Evolutionary conservation across 2,888 invertebrate genomes (phyloP), one percentile per base, ranked within the genome.

Genomic region (Drosophila kambysellisi): DNA sequence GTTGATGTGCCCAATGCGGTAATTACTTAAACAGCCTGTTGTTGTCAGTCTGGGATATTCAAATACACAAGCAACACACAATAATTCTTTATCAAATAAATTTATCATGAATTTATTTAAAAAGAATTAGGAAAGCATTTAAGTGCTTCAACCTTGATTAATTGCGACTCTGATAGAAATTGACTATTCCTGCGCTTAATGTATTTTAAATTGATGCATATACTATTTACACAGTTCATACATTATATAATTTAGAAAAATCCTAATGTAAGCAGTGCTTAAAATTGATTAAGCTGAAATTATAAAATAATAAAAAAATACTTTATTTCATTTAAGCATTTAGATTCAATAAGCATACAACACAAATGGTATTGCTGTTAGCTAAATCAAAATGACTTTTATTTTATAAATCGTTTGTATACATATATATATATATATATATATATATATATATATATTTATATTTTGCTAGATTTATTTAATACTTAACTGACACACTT

Each of bases 11-110:
- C 5, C 39, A 30, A 37, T 53, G 32, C 17, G 29, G 41, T 60
- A 63, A 75, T 76, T 70, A 68, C 43, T 46, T 12, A 37, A 35
- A 37, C 32, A 65, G 32, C 17, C 30, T 32, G 30, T 29, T 25
- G 25, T 32, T 12, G 25, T 39, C 29, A 58, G 57, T 20, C 33
- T 17, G 33, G 30, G 2, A 39, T 41, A 62, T 52, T 9, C 11
- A 52, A 60, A 57, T 17, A 48, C 1, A 1, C 8, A 33, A 8
- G 8, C 3, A 20, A 51, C 25, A 29, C n/a, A 33, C 15, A 35
- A 12, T 48, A 20, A 30, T 37, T 3, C 4, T 12, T 33, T 25
- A 30, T 50, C 20, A 11, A 20, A 12, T 15, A 25, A 25, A 25
- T 20, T 12, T 46, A 12, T 12, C 12, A 12, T 3, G 12, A 15